Evolutionary conservation across 1,140 invertebrate species (phyloP), one percentile per base, ranked within the genome.

Genomic region (Macrobrachium nipponense): DNA sequence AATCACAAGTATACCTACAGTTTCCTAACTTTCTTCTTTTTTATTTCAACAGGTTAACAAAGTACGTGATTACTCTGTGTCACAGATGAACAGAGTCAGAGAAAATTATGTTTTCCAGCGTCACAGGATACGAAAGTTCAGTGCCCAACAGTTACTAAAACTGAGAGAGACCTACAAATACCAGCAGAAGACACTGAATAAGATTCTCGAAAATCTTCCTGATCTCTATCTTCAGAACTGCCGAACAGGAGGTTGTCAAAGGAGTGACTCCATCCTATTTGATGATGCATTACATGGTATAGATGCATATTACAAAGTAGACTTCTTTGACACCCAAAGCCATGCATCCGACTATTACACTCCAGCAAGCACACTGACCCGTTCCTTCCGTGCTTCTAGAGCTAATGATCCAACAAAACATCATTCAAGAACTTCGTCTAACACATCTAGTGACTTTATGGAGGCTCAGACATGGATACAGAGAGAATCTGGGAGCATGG

Each of bases 51-150:
- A 92, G 91, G 90, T 92, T 23, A 90, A 90, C 91, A 94, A 95
- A 89, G 96, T 97, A n/a, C 93, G 96, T 72, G 96, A 97, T 89
- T 98, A 98, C 91, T 97, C 96, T 12, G 95, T 95, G 6, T 93
- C 94, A 85, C 97, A 98, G 91, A 92, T 99, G 87, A 96, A 97
- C 90, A 96, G 96, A 94, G 96, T 98, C 76, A 93, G 97, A 76
- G 97, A 98, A 90, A 98, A 97, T 91, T 98, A 98, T 91, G 95
- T 98, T 90, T 97, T 97, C 93, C 97, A 98, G 92, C 93, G 97
- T 18, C 96, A 98, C 90, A 95, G 97, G 90, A 97, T 98, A 80
- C 93, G 97, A 18, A 98, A 98, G 91, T 99, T 98, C 92, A 97
- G 96, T 91, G 94, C 96, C 0, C 96, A 97, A 90, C 97, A 98